Evolutionary conservation across 2,888 invertebrate genomes (phyloP).

Genomic region (Allolobophora icterica): DNA sequence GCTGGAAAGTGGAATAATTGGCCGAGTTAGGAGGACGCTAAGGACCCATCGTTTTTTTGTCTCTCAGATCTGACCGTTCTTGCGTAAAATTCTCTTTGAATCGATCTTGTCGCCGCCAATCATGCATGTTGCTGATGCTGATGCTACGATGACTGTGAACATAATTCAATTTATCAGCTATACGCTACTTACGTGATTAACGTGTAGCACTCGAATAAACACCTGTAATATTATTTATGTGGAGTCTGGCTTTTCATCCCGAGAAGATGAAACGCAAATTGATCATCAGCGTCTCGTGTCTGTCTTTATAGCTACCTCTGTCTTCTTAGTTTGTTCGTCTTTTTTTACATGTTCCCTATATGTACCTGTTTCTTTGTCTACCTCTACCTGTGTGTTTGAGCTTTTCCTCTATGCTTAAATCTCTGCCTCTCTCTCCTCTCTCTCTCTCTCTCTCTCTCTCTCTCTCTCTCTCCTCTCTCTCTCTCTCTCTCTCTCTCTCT

Average conservation of each 20-base stretch:
- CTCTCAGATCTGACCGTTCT: not conserved
- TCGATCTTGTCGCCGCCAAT: not conserved
- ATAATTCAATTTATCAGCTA: not conserved
- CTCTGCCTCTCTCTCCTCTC: not conserved
- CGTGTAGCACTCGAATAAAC: not conserved
- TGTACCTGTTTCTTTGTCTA: too few relatives aligned
- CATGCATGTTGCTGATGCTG: not conserved
- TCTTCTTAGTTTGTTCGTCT: not conserved
- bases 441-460: not conserved
- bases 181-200: not conserved
- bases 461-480: too few relatives aligned
- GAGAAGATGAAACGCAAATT: not conserved
- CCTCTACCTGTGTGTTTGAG: too few relatives aligned
- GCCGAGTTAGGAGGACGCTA: not conserved
- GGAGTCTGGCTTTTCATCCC: too few relatives aligned
- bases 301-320: not conserved
- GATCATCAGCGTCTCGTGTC: not conserved
- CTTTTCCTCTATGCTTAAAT: too few relatives aligned
- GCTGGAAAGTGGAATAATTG: not conserved
- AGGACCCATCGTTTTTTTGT: not conserved
- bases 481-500: too few relatives aligned
- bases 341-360: not conserved
- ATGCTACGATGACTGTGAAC: not conserved
- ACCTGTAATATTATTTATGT: too few relatives aligned
- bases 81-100: conserved; percentile 6